These are phyloP conservation scores for Pristionchus japonicus DNA, from an alignment of 2,888 invertebrate genomes.

Conservation along the genomic window DNA sequence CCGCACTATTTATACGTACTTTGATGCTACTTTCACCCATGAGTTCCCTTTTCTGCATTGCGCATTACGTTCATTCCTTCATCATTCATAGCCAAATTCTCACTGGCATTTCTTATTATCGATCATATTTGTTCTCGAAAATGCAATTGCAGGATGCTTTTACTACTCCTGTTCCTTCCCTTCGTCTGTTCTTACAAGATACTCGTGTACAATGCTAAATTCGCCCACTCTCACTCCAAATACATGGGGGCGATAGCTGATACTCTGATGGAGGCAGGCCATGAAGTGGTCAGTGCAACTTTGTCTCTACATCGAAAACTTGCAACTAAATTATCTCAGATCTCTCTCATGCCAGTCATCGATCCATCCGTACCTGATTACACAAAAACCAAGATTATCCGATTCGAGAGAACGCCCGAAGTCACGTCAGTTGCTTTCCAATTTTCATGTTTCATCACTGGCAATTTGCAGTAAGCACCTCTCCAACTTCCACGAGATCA, in stretches of 20 bases:
- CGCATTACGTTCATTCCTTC: no score
- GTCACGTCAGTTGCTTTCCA: no score
- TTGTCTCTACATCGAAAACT: background rate
- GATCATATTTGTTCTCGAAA: no score
- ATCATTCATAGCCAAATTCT: no score
- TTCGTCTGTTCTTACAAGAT: background rate
- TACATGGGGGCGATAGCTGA: background rate
- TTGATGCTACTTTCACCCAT: background rate
- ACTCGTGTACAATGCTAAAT: background rate
- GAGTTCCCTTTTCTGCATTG: background rate
- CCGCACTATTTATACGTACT: background rate
- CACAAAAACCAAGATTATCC: background rate
- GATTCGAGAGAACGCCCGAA: background rate
- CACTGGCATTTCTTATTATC: no score
- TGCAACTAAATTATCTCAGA: background rate
- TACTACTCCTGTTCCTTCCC: no score
- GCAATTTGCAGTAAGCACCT: constrained; percentile 16
- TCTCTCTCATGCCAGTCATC: background rate
- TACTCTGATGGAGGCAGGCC: background rate
- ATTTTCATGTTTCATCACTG: no score
- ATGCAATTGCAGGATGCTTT: no score
- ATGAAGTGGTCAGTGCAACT: background rate
- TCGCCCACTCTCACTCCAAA: background rate
- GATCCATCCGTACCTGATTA: constrained; percentile 1
- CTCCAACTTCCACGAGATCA: constrained; percentile 5